Evolutionary conservation across 1,140 invertebrate genomes (phyloP).

Genomic region (Drosophila ambigua): DNA sequence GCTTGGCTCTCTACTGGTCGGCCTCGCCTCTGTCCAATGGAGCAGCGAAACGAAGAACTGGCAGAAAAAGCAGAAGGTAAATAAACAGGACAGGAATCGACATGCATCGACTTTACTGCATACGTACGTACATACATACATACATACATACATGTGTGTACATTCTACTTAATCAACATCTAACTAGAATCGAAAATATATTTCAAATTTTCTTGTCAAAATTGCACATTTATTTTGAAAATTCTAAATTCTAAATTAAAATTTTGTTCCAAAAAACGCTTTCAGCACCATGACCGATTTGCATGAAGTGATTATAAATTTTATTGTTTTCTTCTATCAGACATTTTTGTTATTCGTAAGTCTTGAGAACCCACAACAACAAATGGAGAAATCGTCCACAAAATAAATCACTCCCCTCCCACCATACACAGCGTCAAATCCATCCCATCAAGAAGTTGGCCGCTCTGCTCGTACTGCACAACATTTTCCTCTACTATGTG

Average conservation of each 20-base stretch:
- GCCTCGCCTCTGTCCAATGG: too few species aligned
- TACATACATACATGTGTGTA: too few species aligned
- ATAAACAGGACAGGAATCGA: too few species aligned
- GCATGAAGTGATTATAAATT: constrained; percentile 30
- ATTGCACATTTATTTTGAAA: neutral
- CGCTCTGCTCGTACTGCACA: constrained; percentile 49
- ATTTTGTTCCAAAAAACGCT: constrained; percentile 11
- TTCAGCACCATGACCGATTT: constrained; percentile 36
- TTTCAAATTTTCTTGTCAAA: constrained; percentile 3
- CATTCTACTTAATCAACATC: too few species aligned
- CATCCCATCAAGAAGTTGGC: constrained; percentile 51
- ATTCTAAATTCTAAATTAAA: neutral
- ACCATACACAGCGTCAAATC: constrained; percentile 28
- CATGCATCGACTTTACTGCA: too few species aligned
- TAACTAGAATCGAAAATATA: neutral
- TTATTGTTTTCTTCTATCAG: constrained; percentile 39
- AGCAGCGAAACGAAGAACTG: too few species aligned
- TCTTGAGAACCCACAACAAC: neutral
- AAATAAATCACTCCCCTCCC: neutral
- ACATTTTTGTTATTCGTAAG: constrained; percentile 29
- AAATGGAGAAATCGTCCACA: neutral
- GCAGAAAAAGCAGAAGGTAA: too few species aligned
- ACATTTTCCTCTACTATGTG: constrained; percentile 49
- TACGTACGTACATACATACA: too few species aligned
- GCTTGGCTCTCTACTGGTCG: too few species aligned